These are phyloP conservation scores for Drosophila kanekoi DNA, from an alignment of 2,888 invertebrate genomes.

Conservation along the genomic window DNA sequence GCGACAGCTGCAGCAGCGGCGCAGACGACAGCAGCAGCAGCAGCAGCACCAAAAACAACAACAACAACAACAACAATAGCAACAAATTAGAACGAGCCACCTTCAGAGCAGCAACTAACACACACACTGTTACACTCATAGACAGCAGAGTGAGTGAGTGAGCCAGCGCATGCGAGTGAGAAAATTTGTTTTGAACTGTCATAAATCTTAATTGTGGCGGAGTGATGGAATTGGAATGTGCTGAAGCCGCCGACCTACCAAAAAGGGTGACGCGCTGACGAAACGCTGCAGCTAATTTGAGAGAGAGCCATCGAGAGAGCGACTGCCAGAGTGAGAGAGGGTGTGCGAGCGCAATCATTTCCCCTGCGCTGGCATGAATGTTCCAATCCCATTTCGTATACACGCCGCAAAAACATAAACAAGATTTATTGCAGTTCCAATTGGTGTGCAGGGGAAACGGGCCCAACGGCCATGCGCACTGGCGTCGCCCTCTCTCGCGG, in stretches of 20 bases:
- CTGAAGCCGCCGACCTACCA: conserved; percentile 48
- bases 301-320: conserved; percentile 10
- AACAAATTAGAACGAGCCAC: conserved; percentile 70
- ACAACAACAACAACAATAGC: conserved; percentile 36
- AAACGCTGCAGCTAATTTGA: conserved; percentile 63
- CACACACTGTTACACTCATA: conserved; percentile 31
- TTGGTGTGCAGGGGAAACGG: conserved; percentile 65
- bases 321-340: conserved; percentile 9
- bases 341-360: conserved; percentile 36
- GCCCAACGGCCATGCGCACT: conserved; percentile 42
- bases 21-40: conserved; percentile 40
- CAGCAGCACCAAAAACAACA: conserved; percentile 24
- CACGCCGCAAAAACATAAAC: conserved; percentile 52
- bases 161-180: conserved; percentile 75
- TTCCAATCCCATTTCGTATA: conserved; percentile 60
- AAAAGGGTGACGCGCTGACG: conserved; percentile 63
- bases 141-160: conserved; percentile 53
- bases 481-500: conserved; percentile 20
- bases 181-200: conserved; percentile 83
- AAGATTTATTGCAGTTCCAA: conserved; percentile 68
- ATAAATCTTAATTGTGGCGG: conserved; percentile 83
- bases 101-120: conserved; percentile 36
- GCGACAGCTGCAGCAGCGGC: conserved; percentile 65
- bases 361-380: conserved; percentile 64
- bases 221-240: conserved; percentile 78